Evolutionary conservation across 2,113 vertebrate genomes (phyloP).

Genomic region (Stigmatopora nigra): DNA sequence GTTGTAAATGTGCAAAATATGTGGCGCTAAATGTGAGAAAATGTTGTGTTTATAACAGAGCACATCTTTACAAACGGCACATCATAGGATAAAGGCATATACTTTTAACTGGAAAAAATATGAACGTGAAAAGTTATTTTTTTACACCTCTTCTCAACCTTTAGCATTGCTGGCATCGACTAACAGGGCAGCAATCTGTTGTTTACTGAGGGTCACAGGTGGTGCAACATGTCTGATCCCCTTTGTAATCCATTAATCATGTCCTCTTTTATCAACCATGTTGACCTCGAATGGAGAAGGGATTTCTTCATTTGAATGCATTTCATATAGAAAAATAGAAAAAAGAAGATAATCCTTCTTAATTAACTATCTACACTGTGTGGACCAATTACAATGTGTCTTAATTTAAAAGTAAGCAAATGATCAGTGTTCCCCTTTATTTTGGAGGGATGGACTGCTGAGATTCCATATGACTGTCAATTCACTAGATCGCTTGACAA

Average conservation of each 20-base stretch:
- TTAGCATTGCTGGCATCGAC: no score
- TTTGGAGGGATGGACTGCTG: slow-evolving; percentile 11
- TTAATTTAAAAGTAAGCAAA: background rate
- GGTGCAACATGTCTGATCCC: slow-evolving; percentile 50
- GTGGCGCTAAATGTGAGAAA: no score
- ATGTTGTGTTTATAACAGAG: no score
- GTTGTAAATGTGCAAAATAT: no score
- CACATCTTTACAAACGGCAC: no score
- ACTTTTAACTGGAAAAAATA: no score
- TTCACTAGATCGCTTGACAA: background rate
- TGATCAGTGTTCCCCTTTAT: background rate
- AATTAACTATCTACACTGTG: background rate
- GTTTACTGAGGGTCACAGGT: slow-evolving; percentile 29
- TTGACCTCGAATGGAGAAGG: no score
- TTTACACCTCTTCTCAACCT: no score
- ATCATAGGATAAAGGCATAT: no score
- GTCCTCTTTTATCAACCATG: background rate
- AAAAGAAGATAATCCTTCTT: background rate
- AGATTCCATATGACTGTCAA: slow-evolving; percentile 9
- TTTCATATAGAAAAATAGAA: background rate
- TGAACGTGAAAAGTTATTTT: no score
- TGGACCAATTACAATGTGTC: background rate
- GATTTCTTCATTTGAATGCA: background rate
- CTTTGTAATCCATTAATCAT: slow-evolving; percentile 28
- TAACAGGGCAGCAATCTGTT: background rate